Percentiles rank a stretch among this genome's conserved stretches.
Conservation (phyloP, 2,113 vertebrate species). For the Ictalurus punctatus region DNA sequence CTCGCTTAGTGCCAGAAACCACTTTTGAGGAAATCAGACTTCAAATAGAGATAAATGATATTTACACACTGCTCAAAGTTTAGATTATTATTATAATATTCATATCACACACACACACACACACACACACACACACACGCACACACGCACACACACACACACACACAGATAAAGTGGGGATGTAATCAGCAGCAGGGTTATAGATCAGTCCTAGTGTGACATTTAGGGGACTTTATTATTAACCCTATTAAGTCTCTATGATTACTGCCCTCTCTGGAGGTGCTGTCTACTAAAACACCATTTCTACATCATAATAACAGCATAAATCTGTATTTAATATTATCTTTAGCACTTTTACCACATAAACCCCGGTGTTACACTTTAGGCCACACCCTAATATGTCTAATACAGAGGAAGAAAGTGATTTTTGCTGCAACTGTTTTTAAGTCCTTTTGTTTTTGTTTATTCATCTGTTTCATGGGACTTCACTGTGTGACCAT, state of each 20-base stretch:
- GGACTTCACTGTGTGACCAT: neutral
- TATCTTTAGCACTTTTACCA: neutral
- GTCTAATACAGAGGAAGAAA: neutral
- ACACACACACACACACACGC: neutral
- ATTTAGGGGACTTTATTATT: constrained; percentile 17
- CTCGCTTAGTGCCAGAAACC: constrained; percentile 25
- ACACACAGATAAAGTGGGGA: neutral
- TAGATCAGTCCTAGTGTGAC: neutral
- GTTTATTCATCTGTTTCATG: neutral
- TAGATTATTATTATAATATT: constrained; percentile 22
- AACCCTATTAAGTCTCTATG: neutral
- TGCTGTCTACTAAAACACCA: neutral
- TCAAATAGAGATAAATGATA: constrained; percentile 34
- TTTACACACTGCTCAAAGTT: constrained; percentile 29
- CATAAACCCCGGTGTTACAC: neutral
- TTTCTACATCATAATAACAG: neutral
- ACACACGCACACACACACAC: neutral
- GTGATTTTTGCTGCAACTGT: neutral
- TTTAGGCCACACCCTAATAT: neutral
- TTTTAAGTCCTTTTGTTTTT: neutral
- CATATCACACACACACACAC: neutral
- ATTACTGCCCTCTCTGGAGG: neutral
- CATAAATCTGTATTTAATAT: constrained; percentile 3
- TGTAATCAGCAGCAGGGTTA: constrained; percentile 1
- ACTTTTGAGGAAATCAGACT: constrained; percentile 15